These are phyloP conservation scores for Hycleus phaleratus DNA, from an alignment of 1,140 invertebrate genomes.

Conservation along the genomic window DNA sequence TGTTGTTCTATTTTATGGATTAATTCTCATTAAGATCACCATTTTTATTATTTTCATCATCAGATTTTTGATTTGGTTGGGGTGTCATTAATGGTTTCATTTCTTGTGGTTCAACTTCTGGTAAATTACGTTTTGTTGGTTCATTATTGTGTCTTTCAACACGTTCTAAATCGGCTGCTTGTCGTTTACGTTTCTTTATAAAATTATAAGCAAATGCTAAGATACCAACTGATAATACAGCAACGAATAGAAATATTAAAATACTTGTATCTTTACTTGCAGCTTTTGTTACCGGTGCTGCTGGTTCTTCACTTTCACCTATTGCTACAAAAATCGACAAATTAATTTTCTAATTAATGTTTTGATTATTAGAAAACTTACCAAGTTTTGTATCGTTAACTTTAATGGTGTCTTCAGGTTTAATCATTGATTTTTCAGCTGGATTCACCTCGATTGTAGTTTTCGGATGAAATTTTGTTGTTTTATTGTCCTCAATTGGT, in stretches of 20 bases:
- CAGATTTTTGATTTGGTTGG: no score
- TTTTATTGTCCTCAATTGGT: not conserved
- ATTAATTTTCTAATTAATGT: no score
- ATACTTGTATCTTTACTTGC: slow-evolving; percentile 24
- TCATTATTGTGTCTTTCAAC: not conserved
- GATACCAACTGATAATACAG: slow-evolving; percentile 42
- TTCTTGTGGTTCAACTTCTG: slow-evolving; percentile 23
- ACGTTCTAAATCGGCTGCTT: slow-evolving; percentile 11
- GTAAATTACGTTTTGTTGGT: slow-evolving; percentile 1
- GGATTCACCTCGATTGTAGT: slow-evolving; percentile 8
- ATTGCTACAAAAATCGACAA: no score
- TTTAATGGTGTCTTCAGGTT: no score
- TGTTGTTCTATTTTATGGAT: not conserved
- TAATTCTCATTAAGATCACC: not conserved
- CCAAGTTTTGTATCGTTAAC: no score
- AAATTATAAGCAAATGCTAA: slow-evolving; percentile 45
- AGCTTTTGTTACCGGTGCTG: not conserved
- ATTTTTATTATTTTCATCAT: not conserved
- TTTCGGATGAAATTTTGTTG: not conserved
- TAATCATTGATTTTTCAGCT: not conserved
- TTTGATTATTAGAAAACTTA: no score
- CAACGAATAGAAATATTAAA: slow-evolving; percentile 41
- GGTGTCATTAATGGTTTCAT: slow-evolving; percentile 26
- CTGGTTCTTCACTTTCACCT: slow-evolving; percentile 2
- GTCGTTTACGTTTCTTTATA: slow-evolving; percentile 27